Evolutionary conservation across 2,888 invertebrate genomes (phyloP), one percentile per base, ranked within the genome.

Genomic region (Meta bourneti): DNA sequence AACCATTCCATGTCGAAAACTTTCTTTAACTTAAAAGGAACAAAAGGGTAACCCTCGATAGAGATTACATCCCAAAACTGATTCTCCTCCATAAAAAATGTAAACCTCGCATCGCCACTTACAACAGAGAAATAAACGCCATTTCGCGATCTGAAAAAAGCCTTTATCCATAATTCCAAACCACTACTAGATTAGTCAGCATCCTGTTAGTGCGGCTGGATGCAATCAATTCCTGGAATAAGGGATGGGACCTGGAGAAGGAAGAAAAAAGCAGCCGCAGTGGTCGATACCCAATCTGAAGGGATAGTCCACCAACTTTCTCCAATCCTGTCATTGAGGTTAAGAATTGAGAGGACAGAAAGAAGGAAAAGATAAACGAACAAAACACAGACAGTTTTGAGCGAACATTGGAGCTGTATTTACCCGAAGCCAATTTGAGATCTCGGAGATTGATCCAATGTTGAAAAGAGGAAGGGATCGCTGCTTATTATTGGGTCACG

Each of bases 271-370:
- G 20, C 7, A 34, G 11, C 9, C 8, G 19, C 8, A 19, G 9
- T 11, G 80, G 34, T 80, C 80, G 61, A 80, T 80, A 48, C 52
- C 34, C 80, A 80, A 80, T 80, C 80, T 61, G 61, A 52, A 20
- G 16, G 69, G 52, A 51, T 13, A 74, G 34, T 9, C 11, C 74
- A 19, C 48, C 1, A 72, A 16, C 72, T 19, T 19, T 19, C 7
- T 72, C 19, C 72, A 72, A 72, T 72, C 72, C n/a, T 69, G 11
- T 13, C 13, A 16, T 16, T 9, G 19, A 72, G 72, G 72, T 16
- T 19, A 72, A 72, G 72, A 20, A 4, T 51, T 7, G 2, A 61
- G 16, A 34, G 61, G 61, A 80, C 34, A 6, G 80, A 34, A 34
- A 34, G 34, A 34, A 34, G 34, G 34, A 34, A 34, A 34, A 34